These are phyloP conservation scores for Andrena minutula DNA, from an alignment of 2,888 invertebrate species.

Conservation along the genomic window DNA sequence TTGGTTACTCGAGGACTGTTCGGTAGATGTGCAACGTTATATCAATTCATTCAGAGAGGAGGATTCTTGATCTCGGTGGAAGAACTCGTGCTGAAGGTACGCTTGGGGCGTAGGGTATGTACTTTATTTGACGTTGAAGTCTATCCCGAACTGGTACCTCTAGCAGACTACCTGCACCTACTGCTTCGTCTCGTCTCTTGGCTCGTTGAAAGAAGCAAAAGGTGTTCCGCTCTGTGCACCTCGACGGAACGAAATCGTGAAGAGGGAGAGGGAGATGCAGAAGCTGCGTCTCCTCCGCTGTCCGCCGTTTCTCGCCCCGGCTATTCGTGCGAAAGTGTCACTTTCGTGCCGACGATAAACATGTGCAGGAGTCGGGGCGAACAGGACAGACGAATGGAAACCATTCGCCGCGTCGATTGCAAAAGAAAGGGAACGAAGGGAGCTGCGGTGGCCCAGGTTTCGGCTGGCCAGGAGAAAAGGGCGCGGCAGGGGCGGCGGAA, in stretches of 20 bases:
- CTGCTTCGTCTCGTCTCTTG: neutral
- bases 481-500: conserved; percentile 14
- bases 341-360: conserved; percentile 76
- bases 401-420: conserved; percentile 59
- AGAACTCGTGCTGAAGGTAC: neutral
- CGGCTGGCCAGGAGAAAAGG: conserved; percentile 50
- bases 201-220: neutral
- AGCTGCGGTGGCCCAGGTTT: conserved; percentile 45
- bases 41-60: neutral
- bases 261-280: neutral
- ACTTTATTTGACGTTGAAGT: too few relatives aligned
- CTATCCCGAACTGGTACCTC: too few relatives aligned
- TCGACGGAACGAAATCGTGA: neutral
- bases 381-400: conserved; percentile 74
- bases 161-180: neutral
- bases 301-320: conserved; percentile 53
- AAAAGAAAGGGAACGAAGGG: conserved; percentile 55
- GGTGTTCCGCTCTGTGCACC: neutral
- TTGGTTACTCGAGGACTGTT: neutral
- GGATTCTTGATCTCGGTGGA: neutral
- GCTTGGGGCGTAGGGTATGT: too few relatives aligned
- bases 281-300: conserved; percentile 19
- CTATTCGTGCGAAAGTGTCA: conserved; percentile 79
- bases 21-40: neutral
- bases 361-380: conserved; percentile 68